Evolutionary conservation across 2,888 invertebrate genomes (phyloP).

Genomic region (Carabus problematicus): DNA sequence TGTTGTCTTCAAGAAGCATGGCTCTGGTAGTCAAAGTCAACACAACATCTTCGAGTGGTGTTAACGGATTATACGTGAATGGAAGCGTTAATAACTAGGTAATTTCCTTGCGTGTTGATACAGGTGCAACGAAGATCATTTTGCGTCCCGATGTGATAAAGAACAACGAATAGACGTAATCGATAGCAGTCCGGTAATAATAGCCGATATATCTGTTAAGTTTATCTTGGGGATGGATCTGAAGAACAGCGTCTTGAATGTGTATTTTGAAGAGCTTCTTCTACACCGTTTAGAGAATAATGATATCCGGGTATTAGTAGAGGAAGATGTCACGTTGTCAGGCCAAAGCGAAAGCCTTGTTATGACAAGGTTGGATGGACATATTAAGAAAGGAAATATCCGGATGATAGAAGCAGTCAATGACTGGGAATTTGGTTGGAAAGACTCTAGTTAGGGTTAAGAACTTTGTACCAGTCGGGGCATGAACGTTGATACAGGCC

Average conservation of each 20-base stretch:
- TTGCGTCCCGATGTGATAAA: too few relatives aligned
- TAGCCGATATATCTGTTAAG: background rate
- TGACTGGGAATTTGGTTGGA: background rate
- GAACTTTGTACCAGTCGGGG: conserved; percentile 6
- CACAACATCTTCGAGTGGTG: background rate
- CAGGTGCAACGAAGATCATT: too few relatives aligned
- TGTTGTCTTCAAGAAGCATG: background rate
- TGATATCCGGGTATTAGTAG: background rate
- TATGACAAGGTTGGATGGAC: background rate
- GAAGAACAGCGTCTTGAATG: conserved; percentile 1
- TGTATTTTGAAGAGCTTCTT: background rate
- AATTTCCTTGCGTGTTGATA: too few relatives aligned
- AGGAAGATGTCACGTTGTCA: background rate
- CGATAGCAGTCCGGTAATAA: background rate
- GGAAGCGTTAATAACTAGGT: too few relatives aligned
- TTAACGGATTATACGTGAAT: too few relatives aligned
- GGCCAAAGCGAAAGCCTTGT: background rate
- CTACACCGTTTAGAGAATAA: background rate
- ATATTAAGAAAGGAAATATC: background rate
- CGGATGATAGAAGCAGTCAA: background rate
- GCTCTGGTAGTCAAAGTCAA: background rate
- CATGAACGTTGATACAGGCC: conserved; percentile 14
- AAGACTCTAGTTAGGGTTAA: background rate
- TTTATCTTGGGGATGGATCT: background rate
- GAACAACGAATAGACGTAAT: too few relatives aligned